Base-by-base conservation (phyloP, 1,140 invertebrate species). In the Leptonema lineaticorne region DNA sequence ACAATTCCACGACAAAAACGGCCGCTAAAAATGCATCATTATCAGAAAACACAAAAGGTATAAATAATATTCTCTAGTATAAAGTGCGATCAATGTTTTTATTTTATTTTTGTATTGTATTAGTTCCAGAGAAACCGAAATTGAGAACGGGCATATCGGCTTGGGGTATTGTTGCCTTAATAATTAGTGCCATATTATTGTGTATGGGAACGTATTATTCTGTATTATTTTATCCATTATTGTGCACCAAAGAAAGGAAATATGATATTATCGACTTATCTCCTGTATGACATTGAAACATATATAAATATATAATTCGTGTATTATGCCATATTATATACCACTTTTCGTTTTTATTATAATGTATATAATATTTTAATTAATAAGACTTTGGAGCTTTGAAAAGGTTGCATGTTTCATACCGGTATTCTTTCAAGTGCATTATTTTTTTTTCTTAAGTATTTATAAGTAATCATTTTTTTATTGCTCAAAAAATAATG, bases 221-320 rank as follows among this genome's bases (percentile, higher is more conserved):
- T 67, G 82, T 85, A 26, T 81, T 87, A 67, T 87, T 86, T 72
- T 87, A 87, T 76, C 85, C 85, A 8, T 78, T 85, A 59, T 68
- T 87, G 11, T 87, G 84, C 71, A 81, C 83, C 66, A 85, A 84
- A 63, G 79, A 84, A 64, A 78, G 82, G 58, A 87, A 85, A 68
- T 87, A 87, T 78, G 81, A 86, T 66, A 82, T 85, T 67, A 87
- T 87, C 76, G 82, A 85, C 65, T 75, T 85, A 22, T 82, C 84
- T 1, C 79, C 77, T 48, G 82, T 83, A 14, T 84, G n/a, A 64
- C n/a, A n/a, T n/a, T n/a, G n/a, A n/a, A n/a, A n/a, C n/a, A n/a
- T n/a, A n/a, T n/a, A n/a, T n/a, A n/a, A n/a, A n/a, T n/a, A n/a
- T n/a, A n/a, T n/a, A n/a, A n/a, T n/a, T n/a, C n/a, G n/a, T n/a